Base-by-base conservation (phyloP, 1,140 invertebrate species). In the Trialeurodes vaporariorum region DNA sequence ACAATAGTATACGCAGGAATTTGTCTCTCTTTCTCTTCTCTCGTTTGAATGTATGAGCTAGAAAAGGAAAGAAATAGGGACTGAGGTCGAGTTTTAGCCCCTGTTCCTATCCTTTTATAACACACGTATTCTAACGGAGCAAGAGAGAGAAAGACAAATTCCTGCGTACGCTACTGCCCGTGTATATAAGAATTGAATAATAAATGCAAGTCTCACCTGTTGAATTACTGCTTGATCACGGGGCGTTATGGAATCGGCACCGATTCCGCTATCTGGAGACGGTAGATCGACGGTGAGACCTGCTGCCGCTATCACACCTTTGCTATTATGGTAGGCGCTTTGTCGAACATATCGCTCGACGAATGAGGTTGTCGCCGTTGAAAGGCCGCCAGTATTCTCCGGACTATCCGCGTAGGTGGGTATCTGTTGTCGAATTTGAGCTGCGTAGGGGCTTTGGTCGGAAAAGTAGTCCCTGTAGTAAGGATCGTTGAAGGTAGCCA, bases 241-340 rank as follows among this genome's bases (percentile, higher is more conserved):
- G 59, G 93, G 93, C 27, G 93, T 94, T 74, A 93, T 91, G 70
- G 91, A 89, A 74, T 94, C 91, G 1, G 91, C 89, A 26, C 92
- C 93, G 73, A 95, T 94, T 23, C 92, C 93, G 72, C 89, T 92
- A 78, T 95, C 92, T 1, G 93, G 92, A 68, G 92, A 94, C 0
- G 92, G 92, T 71, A 96, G 83, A 80, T 96, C 93, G 71, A 95
- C 92, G 2, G 90, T 93, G 59, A 94, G 84, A 2, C 89, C 90
- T 40, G 86, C 85, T 27, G 80, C 80, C 25, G 79, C 78, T 65
- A 81, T 81, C 26, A 81, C 79, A 65, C 77, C 80, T 69, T 81
- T 81, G 72, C 77, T 82, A 68, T 76, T 77, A 72, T 83, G 81
- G 75, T 82, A 81, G n/a, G 73, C 71, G 65, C 75, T 76, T 70